Conservation (phyloP, 2,888 invertebrate species). For the Steinernema carpocapsae region DNA sequence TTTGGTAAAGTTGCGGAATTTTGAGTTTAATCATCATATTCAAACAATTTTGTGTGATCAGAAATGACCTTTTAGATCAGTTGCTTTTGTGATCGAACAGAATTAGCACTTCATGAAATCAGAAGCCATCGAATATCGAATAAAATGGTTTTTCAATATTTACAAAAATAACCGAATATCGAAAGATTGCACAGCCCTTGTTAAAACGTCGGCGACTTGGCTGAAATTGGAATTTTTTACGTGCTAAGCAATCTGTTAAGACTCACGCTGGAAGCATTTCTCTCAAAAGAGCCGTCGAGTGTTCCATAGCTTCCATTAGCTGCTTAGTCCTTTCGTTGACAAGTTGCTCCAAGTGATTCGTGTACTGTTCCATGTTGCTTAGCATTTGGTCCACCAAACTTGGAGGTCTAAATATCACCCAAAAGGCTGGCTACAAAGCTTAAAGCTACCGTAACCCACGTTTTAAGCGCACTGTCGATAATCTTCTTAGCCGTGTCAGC, state of each 20-base stretch:
- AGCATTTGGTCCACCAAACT: constrained; percentile 66
- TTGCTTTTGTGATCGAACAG: too few relatives aligned
- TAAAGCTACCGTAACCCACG: constrained; percentile 42
- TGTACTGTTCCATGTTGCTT: constrained; percentile 60
- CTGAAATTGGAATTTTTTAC: constrained; percentile 41
- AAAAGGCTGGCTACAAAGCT: background rate
- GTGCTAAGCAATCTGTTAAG: background rate
- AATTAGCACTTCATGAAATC: too few relatives aligned
- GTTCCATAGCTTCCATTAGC: constrained; percentile 56
- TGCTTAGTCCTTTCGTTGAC: constrained; percentile 59
- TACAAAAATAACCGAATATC: background rate
- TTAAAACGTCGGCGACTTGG: constrained; percentile 55
- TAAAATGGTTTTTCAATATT: too few relatives aligned
- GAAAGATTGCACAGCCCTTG: background rate
- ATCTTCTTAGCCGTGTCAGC: constrained; percentile 60
- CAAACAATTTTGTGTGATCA: too few relatives aligned
- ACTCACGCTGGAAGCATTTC: constrained; percentile 61
- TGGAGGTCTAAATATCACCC: constrained; percentile 50
- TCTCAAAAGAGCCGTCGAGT: constrained; percentile 55
- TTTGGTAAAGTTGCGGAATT: too few relatives aligned
- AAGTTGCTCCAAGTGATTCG: constrained; percentile 55
- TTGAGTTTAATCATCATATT: too few relatives aligned
- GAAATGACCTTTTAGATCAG: too few relatives aligned
- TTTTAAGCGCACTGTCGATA: constrained; percentile 65
- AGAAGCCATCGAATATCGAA: too few relatives aligned